Percentiles rank a stretch among this genome's conserved stretches.
These are phyloP conservation scores for Chelmon rostratus DNA, from an alignment of 2,797 vertebrate species.

Conservation along the genomic window DNA sequence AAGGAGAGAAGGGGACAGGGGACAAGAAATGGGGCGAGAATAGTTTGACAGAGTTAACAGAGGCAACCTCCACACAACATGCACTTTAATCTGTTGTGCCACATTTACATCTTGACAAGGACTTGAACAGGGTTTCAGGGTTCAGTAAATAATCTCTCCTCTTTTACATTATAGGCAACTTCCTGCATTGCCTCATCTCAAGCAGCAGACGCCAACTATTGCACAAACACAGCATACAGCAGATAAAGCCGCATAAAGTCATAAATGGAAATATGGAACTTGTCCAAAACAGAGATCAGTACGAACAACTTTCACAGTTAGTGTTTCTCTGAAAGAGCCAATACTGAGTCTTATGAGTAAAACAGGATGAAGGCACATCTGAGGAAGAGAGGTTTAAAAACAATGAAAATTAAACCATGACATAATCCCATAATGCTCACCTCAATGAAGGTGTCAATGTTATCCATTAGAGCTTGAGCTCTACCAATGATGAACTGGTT, in stretches of 20 bases:
- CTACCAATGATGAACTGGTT: conserved; percentile 98
- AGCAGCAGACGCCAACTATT: not conserved
- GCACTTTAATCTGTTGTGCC: not conserved
- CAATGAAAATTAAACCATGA: not conserved
- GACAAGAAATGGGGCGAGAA: not conserved
- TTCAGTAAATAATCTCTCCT: not conserved
- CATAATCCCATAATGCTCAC: conserved; percentile 70
- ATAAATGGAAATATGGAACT: not conserved
- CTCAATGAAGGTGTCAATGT: conserved; percentile 97
- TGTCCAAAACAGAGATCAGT: not conserved
- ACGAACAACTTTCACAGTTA: not conserved
- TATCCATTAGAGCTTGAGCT: conserved; percentile 96
- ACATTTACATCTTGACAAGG: not conserved
- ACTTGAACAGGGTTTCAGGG: not conserved
- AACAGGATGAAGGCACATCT: not conserved
- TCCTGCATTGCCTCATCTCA: not conserved
- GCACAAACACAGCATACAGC: not conserved
- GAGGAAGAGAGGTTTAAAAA: not conserved
- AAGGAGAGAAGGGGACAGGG: not conserved
- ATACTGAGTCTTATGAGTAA: not conserved
- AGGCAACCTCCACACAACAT: not conserved
- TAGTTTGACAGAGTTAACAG: not conserved
- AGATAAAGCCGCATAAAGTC: not conserved
- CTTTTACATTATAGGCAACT: not conserved
- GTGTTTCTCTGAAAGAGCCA: not conserved